Evolutionary conservation across 1,140 invertebrate species (phyloP), one percentile per base, ranked within the genome.

Genomic region (Physella acuta): DNA sequence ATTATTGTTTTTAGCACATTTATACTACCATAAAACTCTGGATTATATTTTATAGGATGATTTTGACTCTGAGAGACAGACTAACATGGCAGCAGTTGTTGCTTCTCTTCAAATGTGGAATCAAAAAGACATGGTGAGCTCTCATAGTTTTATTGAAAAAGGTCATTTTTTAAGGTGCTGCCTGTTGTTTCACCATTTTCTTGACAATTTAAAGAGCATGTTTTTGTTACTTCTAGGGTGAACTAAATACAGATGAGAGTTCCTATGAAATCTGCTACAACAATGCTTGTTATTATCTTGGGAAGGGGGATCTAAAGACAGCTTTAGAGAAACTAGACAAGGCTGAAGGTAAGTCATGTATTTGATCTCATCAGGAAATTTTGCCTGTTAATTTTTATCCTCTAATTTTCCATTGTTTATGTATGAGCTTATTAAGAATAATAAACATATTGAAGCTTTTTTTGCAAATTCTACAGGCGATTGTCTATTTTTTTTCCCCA

Each of bases 241-340:
- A 88, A 55, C 87, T 87, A 55, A 81, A 84, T 11, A 75, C 90
- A 11, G 77, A 84, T 51, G 89, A 91, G 67, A 82, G 88, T 37
- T 91, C 91, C 0, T 98, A 97, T 85, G 96, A 98, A 82, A 81
- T 96, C 49, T 89, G 90, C 34, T 98, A 96, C 79, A 98, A 98
- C 82, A 88, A 89, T 44, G 93, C 93, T 5, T 95, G 94, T 82
- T 88, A 90, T 58, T 83, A 93, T 20, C 89, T 94, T 56, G 91
- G 90, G 71, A 86, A 88, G 55, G 90, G 89, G 4, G 89, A 90
- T 72, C 91, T 88, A 79, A 81, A 83, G 52, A 93, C 93, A 77
- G 94, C 94, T 1, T 89, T 94, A 72, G 90, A 90, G 24, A 92
- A 94, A 78, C 82, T 98, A 17, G 90, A 90, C 75, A 85, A 88